Base-by-base conservation (phyloP, 2,113 vertebrate genomes). In the Ranitomeya imitator region DNA sequence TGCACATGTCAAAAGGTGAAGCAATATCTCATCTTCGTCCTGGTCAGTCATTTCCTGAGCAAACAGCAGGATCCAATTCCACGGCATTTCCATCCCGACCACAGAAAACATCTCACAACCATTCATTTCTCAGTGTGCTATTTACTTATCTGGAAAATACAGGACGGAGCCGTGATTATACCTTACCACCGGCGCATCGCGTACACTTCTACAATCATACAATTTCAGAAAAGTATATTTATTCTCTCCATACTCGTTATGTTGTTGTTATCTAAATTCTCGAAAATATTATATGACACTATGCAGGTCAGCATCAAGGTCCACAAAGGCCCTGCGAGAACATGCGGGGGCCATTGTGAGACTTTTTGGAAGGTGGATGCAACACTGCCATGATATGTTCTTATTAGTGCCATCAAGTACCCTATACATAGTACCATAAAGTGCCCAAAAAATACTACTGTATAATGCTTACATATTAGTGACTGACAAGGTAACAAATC, bases 131-230 rank as follows among this genome's bases (percentile, higher is more conserved):
- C 19, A 71, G 15, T 23, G 2, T 55, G 7, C 63, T 71, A n/a
- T 71, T 71, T 85, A 54, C 19, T 69, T n/a, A 61, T 54, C 63
- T 51, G 55, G n/a, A 51, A 31, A 83, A 83, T 60, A 83, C 21
- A 55, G 5, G 21, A 7, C 52, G 15, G 16, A 6, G 19, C 52
- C 45, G 23, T 73, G 83, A 85, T 85, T 85, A 85, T 71, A 85
- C 31, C 83, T 61, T 37, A n/a, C 57, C 21, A 7, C 8, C 7
- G 26, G 61, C 4, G 37, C 59, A 37, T n/a, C 80, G 37, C 61
- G 8, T 6, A n/a, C 21, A 55, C 45, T 52, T 83, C n/a, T 52
- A 23, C 82, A 83, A 83, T 69, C 82, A 83, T 83, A 60, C 61
- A 83, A 83, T 83, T 83, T 67, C 16, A 52, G 37, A 65, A 67